Evolutionary conservation across 2,797 vertebrate genomes (phyloP).

Genomic region (Malacoraja senta): DNA sequence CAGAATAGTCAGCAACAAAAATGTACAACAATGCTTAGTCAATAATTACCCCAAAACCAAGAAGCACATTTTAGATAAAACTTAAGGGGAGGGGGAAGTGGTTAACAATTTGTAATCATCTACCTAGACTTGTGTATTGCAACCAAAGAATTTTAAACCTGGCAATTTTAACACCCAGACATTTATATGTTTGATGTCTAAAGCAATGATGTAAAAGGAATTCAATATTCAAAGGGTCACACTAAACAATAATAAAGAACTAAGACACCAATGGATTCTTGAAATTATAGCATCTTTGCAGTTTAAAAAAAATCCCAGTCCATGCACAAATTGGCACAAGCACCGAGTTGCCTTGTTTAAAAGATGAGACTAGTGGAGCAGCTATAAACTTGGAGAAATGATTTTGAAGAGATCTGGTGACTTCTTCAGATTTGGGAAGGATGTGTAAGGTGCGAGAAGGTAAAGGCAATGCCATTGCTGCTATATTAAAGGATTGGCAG

Average conservation of each 20-base stretch:
- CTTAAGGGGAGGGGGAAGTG: neutral
- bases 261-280: neutral
- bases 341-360: too few relatives aligned
- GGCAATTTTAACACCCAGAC: neutral
- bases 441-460: neutral
- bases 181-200: neutral
- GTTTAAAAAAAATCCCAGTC: neutral
- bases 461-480: neutral
- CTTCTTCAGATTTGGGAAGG: neutral
- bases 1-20: neutral
- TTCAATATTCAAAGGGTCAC: neutral
- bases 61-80: neutral
- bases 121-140: neutral
- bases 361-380: neutral
- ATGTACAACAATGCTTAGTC: neutral
- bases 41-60: neutral
- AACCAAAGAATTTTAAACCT: neutral
- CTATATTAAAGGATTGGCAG: neutral
- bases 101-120: too few relatives aligned
- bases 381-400: neutral
- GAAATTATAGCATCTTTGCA: neutral
- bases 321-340: neutral
- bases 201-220: neutral
- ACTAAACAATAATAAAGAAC: neutral
- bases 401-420: neutral